phyloP scores from a whole-genome alignment of 2,888 invertebrate genomes.

The Pheosia gnoma region DNA sequence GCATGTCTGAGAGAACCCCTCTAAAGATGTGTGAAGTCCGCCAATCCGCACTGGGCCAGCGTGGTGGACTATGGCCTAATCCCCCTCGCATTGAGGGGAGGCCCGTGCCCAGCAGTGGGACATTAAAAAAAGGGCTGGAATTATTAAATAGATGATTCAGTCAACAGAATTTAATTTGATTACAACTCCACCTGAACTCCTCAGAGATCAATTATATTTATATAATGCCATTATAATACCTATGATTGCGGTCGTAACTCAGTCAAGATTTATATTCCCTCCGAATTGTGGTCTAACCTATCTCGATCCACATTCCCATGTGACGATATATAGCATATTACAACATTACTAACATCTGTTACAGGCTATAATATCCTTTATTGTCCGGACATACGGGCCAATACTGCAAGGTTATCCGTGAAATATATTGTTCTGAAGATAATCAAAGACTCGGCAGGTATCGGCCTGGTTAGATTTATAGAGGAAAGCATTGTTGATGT shows the following conservation, averaged over 20 bases:
- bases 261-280: neutral
- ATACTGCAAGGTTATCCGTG: neutral
- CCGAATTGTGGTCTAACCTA: neutral
- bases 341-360: neutral
- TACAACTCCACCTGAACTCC: too few relatives aligned
- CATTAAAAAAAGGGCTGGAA: too few relatives aligned
- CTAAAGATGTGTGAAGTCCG: too few relatives aligned
- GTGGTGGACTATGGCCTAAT: too few relatives aligned
- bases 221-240: neutral
- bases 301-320: neutral
- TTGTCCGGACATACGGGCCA: neutral
- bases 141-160: too few relatives aligned
- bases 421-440: slow-evolving; percentile 3
- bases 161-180: too few relatives aligned
- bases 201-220: neutral
- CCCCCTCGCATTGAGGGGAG: too few relatives aligned
- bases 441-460: slow-evolving; percentile 2
- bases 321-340: neutral
- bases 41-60: too few relatives aligned
- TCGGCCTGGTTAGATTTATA: neutral
- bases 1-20: too few relatives aligned
- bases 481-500: neutral
- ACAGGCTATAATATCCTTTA: neutral
- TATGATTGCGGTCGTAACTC: neutral
- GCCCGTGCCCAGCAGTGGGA: too few relatives aligned